Evolutionary conservation across 1,140 invertebrate species (phyloP), one percentile per base, ranked within the genome.

Genomic region (Hirudo medicinalis): DNA sequence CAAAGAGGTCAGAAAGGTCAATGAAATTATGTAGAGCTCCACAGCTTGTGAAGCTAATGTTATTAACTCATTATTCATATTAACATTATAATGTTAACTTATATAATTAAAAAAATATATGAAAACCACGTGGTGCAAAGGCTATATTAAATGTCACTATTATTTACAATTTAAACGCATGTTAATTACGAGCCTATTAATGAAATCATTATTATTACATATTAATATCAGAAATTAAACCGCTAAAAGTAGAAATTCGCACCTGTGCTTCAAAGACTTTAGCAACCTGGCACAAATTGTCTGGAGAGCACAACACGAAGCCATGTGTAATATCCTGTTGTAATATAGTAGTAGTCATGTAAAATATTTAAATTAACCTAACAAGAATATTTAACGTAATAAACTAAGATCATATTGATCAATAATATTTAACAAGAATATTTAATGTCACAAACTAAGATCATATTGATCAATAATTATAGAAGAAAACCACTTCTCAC

Each of bases 251-350:
- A 2, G 32, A 36, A 72, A 75, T 71, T 49, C 76, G 78, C 78
- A 88, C 87, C 87, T 97, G 94, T 78, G 95, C 97, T 86, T 99
- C 97, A 84, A 99, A 99, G 67, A 94, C 86, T 82, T 88, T 88
- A 71, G 93, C 94, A 49, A 92, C 94, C 78, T 90, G 92, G 77
- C 96, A 98, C n/a, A 94, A 91, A 82, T 90, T 90, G 70, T 87
- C 86, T 57, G 89, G 87, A 79, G 97, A 94, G 82, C 97, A 99
- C 55, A 99, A 85, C 40, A 99, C 94, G 84, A 99, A 99, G 67
- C 97, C 97, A 29, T 92, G 89, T 72, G 92, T 94, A 9, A 99
- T 91, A 79, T 99, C 94, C 84, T 84, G 66, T 2, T 36, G 32
- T n/a, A n/a, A n/a, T n/a, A n/a, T n/a, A n/a, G n/a, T n/a, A 36